Percentiles rank a stretch among this genome's conserved stretches.
These are phyloP conservation scores for Lanius ludovicianus DNA, from an alignment of 2,113 vertebrate species.

Conservation along the genomic window DNA sequence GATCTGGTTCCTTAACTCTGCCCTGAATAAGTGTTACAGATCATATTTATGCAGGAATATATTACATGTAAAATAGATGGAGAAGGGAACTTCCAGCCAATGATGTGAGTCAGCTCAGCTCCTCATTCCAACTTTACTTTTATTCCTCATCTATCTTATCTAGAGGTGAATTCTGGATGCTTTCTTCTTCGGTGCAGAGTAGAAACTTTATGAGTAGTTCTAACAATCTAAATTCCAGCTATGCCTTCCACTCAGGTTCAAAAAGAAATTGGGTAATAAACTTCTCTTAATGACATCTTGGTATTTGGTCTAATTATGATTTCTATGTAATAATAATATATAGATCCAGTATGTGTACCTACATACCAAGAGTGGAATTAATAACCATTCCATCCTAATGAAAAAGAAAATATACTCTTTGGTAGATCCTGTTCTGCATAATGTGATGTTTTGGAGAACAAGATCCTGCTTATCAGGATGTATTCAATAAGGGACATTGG, in stretches of 20 bases:
- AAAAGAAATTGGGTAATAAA: neutral
- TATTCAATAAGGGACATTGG: neutral
- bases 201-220: neutral
- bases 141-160: neutral
- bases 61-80: neutral
- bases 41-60: neutral
- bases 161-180: neutral
- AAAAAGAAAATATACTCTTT: neutral
- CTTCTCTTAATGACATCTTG: neutral
- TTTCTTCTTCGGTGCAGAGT: neutral
- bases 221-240: neutral
- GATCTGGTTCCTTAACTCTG: neutral
- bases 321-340: neutral
- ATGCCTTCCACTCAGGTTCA: neutral
- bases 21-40: neutral
- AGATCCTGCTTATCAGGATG: conserved; percentile 49
- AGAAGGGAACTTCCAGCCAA: neutral
- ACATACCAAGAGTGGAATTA: neutral
- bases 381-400: neutral
- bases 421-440: neutral
- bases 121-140: neutral
- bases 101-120: neutral
- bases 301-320: neutral
- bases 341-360: neutral
- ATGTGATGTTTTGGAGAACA: neutral